A percentile compares a stretch with the other conserved stretches of the same genome.
These are phyloP conservation scores for Plectrocnemia conspersa DNA, from an alignment of 1,140 invertebrate species.

Conservation along the genomic window DNA sequence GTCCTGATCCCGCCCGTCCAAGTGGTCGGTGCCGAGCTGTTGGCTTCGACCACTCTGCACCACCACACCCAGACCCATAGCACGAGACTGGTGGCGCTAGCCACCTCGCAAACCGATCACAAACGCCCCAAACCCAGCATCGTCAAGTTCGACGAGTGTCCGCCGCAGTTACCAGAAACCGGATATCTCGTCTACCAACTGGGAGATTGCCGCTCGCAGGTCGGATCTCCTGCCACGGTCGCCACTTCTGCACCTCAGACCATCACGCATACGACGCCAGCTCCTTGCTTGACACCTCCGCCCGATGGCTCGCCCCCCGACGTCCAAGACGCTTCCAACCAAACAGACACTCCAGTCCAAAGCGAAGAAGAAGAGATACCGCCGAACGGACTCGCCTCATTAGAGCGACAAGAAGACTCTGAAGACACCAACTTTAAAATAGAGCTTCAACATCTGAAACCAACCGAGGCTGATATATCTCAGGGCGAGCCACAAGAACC, in stretches of 20 bases:
- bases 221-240: constrained; percentile 46
- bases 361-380: constrained; percentile 51
- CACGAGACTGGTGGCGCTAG: constrained; percentile 53
- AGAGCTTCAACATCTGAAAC: too few species aligned
- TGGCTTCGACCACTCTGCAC: constrained; percentile 45
- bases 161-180: constrained; percentile 39
- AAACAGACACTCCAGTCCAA: constrained; percentile 63
- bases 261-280: too few species aligned
- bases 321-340: constrained; percentile 75
- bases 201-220: constrained; percentile 16
- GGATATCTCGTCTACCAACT: constrained; percentile 32
- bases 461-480: too few species aligned
- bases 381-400: constrained; percentile 43
- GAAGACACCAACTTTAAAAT: too few species aligned
- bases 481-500: too few species aligned
- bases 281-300: constrained; percentile 57
- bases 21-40: constrained; percentile 55
- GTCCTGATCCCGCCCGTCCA: constrained; percentile 59
- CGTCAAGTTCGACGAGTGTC: constrained; percentile 64
- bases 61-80: constrained; percentile 59
- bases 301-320: constrained; percentile 50
- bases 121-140: constrained; percentile 49
- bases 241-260: constrained; percentile 49
- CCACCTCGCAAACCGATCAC: constrained; percentile 42
- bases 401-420: too few species aligned